Evolutionary conservation across 2,797 vertebrate genomes (phyloP).

Genomic region (Ptychadena robeensis): DNA sequence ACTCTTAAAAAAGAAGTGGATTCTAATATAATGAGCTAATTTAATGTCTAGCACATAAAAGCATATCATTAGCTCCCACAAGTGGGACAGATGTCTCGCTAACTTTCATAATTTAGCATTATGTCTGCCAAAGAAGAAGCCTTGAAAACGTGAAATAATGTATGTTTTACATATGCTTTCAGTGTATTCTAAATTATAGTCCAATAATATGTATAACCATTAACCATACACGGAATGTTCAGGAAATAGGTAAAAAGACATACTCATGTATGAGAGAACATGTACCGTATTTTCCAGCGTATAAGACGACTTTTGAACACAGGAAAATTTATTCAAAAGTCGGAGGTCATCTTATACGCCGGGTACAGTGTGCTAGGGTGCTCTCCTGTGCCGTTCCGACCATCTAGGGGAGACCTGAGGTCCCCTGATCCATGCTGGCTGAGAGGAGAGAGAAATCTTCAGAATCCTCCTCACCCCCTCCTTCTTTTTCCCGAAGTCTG

Average conservation of each 20-base stretch:
- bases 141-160: neutral
- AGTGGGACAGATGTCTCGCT: slow-evolving; percentile 25
- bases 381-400: too few relatives aligned
- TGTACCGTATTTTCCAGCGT: too few relatives aligned
- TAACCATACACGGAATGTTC: slow-evolving; percentile 1
- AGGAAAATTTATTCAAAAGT: too few relatives aligned
- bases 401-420: too few relatives aligned
- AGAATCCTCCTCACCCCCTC: too few relatives aligned
- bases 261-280: too few relatives aligned
- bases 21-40: slow-evolving; percentile 7
- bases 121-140: slow-evolving; percentile 12
- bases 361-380: too few relatives aligned
- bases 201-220: neutral
- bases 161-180: slow-evolving; percentile 12
- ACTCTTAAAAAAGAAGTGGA: neutral
- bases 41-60: slow-evolving; percentile 8
- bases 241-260: neutral
- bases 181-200: slow-evolving; percentile 14
- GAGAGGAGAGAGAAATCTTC: too few relatives aligned
- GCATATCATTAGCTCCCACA: slow-evolving; percentile 2
- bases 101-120: slow-evolving; percentile 24
- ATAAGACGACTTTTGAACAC: too few relatives aligned
- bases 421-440: too few relatives aligned
- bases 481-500: too few relatives aligned
- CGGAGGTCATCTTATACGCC: too few relatives aligned